Evolutionary conservation across 2,888 invertebrate species (phyloP).

Genomic region (Caenorhabditis uteleia): DNA sequence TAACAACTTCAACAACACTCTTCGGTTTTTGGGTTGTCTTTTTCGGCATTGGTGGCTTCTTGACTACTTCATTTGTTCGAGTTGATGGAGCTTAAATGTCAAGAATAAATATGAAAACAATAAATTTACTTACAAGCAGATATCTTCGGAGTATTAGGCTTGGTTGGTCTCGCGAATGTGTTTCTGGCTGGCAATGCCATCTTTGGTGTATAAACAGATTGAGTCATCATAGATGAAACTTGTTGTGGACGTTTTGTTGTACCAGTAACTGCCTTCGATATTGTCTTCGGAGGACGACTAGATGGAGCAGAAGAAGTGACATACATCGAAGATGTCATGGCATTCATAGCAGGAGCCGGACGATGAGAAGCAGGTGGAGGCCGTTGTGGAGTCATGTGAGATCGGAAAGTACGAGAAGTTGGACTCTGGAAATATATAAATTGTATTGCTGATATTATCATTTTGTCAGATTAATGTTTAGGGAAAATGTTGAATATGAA

Average conservation of each 20-base stretch:
- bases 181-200: too few species aligned
- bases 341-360: constrained; percentile 14
- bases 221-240: constrained; percentile 24
- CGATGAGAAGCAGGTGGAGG: constrained; percentile 23
- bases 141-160: too few species aligned
- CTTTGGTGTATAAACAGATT: constrained; percentile 39
- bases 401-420: background rate
- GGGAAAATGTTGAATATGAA: background rate
- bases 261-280: constrained; percentile 3
- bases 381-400: background rate
- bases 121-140: too few species aligned
- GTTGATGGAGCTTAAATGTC: too few species aligned
- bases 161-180: too few species aligned
- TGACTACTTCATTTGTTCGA: background rate
- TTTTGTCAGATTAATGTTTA: too few species aligned
- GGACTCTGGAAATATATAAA: constrained; percentile 1
- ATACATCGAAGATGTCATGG: constrained; percentile 44
- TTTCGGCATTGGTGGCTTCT: background rate
- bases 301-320: constrained; percentile 37
- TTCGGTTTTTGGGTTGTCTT: background rate
- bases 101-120: too few species aligned
- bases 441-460: too few species aligned
- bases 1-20: too few species aligned
- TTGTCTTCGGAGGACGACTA: constrained; percentile 8
- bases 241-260: background rate